A percentile compares a stretch with the other conserved stretches of the same genome.
These are phyloP conservation scores for Notospermus geniculatus DNA, from an alignment of 1,140 invertebrate genomes.

Conservation along the genomic window DNA sequence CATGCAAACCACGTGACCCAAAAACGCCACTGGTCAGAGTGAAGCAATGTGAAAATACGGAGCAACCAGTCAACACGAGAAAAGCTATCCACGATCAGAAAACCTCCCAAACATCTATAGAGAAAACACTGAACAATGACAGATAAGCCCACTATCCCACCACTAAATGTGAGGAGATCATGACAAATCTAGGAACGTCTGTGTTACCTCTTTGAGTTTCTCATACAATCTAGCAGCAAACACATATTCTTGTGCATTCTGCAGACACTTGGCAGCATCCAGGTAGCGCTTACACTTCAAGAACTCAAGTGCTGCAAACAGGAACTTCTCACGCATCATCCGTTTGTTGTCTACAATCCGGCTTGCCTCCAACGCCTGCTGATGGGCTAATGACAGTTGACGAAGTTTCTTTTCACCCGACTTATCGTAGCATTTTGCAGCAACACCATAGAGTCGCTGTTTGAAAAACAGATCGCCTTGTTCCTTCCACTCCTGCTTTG, in stretches of 20 bases:
- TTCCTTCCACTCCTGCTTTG: slow-evolving; percentile 35
- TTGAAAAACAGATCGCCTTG: slow-evolving; percentile 44
- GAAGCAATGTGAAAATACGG: too few relatives aligned
- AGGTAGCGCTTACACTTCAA: slow-evolving; percentile 32
- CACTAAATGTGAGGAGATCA: too few relatives aligned
- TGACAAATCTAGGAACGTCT: background rate
- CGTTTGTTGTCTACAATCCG: slow-evolving; percentile 31
- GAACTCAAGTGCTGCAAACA: slow-evolving; percentile 34
- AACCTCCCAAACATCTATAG: too few relatives aligned
- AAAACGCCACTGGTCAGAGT: too few relatives aligned
- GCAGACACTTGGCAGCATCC: slow-evolving; percentile 39
- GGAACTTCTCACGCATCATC: slow-evolving; percentile 38
- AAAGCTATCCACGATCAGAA: too few relatives aligned
- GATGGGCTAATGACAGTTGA: slow-evolving; percentile 37
- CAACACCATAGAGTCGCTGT: slow-evolving; percentile 37
- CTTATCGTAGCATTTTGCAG: slow-evolving; percentile 43
- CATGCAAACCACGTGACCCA: too few relatives aligned
- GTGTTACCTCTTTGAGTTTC: slow-evolving; percentile 38
- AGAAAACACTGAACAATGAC: too few relatives aligned
- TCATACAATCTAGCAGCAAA: slow-evolving; percentile 37
- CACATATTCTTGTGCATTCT: slow-evolving; percentile 36
- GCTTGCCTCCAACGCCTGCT: slow-evolving; percentile 34
- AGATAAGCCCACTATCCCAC: too few relatives aligned
- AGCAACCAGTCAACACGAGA: too few relatives aligned
- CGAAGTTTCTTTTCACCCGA: slow-evolving; percentile 17